These are phyloP conservation scores for Alloplasta piceator DNA, from an alignment of 2,888 invertebrate genomes.

Conservation along the genomic window DNA sequence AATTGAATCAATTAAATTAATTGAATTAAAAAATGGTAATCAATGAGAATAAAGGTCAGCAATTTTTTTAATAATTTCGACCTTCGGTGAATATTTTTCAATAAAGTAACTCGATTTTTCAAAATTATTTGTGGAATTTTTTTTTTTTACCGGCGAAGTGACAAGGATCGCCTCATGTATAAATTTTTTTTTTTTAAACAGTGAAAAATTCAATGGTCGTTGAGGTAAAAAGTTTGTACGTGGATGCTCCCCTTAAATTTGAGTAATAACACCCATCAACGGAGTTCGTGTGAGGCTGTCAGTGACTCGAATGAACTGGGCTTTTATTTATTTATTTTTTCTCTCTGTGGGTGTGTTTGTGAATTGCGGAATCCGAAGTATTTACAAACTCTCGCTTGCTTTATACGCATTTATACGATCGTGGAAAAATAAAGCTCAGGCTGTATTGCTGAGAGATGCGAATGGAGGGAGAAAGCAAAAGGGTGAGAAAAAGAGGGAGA, in stretches of 20 bases:
- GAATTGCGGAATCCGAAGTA: slow-evolving; percentile 38
- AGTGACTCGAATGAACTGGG: slow-evolving; percentile 2
- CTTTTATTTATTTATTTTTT: slow-evolving; percentile 1
- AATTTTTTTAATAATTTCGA: no score
- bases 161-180: no score
- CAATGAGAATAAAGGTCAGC: no score
- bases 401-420: slow-evolving; percentile 17
- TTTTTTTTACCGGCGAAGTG: no score
- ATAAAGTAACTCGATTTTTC: no score
- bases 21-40: no score
- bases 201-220: slow-evolving; percentile 10
- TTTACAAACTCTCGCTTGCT: slow-evolving; percentile 36
- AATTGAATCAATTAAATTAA: no score
- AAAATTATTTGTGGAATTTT: no score
- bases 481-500: no score
- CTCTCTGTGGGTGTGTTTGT: slow-evolving; percentile 22
- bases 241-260: slow-evolving; percentile 11
- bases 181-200: no score
- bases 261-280: slow-evolving; percentile 6
- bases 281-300: background rate
- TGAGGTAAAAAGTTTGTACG: slow-evolving; percentile 14
- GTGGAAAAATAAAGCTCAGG: slow-evolving; percentile 40
- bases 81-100: no score
- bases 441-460: slow-evolving; percentile 21
- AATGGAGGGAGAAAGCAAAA: slow-evolving; percentile 4